Evolutionary conservation across 1,140 invertebrate genomes (phyloP).

Genomic region (Armadillidium nasatum): DNA sequence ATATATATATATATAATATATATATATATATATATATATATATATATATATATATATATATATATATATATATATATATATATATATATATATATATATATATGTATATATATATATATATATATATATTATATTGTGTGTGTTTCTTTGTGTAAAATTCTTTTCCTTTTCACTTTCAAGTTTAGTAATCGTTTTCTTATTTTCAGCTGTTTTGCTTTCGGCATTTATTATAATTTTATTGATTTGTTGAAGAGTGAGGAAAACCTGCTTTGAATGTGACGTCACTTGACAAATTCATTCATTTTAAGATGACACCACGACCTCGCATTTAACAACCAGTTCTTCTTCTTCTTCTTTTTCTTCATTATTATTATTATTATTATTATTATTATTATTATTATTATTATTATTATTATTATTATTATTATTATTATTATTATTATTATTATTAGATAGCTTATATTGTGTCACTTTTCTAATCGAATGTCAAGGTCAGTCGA

Average conservation of each 20-base stretch:
- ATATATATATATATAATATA: conserved; percentile 12
- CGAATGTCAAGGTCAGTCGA: too few relatives aligned
- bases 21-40: conserved; percentile 23
- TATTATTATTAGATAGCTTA: neutral
- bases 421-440: neutral
- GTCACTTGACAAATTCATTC: too few relatives aligned
- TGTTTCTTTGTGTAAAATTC: too few relatives aligned
- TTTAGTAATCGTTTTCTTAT: too few relatives aligned
- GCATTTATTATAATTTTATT: too few relatives aligned
- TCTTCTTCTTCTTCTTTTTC: neutral
- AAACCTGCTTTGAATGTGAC: too few relatives aligned
- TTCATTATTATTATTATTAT: neutral
- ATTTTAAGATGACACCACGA: too few relatives aligned
- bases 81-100: conserved; percentile 22
- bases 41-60: conserved; percentile 9
- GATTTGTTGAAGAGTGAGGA: too few relatives aligned
- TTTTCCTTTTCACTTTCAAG: too few relatives aligned
- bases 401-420: neutral
- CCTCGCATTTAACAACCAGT: too few relatives aligned
- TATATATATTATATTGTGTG: neutral
- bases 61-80: conserved; percentile 23
- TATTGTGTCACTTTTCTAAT: too few relatives aligned
- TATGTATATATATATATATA: conserved; percentile 6
- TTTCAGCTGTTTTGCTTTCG: too few relatives aligned
- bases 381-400: neutral